Base-by-base conservation (phyloP, 2,888 invertebrate species). In the Phalera bucephala region DNA sequence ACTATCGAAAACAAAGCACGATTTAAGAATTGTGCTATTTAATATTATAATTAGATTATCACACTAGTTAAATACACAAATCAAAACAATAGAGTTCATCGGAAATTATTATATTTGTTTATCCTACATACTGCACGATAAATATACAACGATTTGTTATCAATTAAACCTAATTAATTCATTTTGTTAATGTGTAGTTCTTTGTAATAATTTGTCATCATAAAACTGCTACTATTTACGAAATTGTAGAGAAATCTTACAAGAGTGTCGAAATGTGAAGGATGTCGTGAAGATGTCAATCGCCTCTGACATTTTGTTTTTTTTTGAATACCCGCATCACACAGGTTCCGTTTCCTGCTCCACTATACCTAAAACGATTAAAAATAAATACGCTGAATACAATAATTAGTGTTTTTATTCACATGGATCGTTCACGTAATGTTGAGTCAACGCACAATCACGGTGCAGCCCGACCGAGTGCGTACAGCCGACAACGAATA, bases 351-450 rank as follows among this genome's bases (percentile, higher is more conserved):
- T 28, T 42, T 56, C 55, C 60, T 55, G 44, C 35, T 47, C 42
- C 36, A 35, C 38, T 32, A 37, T 40, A 35, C 36, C 38, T 43
- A 44, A 49, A 45, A 44, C 40, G 58, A 62, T 59, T 52, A 49
- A 39, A 41, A 40, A 45, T 47, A 52, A 14, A 29, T 46, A n/a
- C n/a, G n/a, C n/a, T n/a, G 36, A 47, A 41, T 41, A 40, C 28
- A 47, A 45, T 54, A 49, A 52, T 61, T 45, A 36, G 48, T 37
- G 55, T 64, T 64, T n/a, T 64, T 53, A 61, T 60, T 62, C 52
- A 38, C 42, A 41, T 34, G 38, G 34, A 29, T 40, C 40, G 58
- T 30, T 70, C 64, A 69, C 71, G 71, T 69, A 71, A 71, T 60
- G 9, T 12, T 14, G 27, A 14, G 27, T 36, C 43, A 45, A 43